phyloP scores from a whole-genome alignment of 1,140 invertebrate genomes.

The Melanaphis sacchari region DNA sequence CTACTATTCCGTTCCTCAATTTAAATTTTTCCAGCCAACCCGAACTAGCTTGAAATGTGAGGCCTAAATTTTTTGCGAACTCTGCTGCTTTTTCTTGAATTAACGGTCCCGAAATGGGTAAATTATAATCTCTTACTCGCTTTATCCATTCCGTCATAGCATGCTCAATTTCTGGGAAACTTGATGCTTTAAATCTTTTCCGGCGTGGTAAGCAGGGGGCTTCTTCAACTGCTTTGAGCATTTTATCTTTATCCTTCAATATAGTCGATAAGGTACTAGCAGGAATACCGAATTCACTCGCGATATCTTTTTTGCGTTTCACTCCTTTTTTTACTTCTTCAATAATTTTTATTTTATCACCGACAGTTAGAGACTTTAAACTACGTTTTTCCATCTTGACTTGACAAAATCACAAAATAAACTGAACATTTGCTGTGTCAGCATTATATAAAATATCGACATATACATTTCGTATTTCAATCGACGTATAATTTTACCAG shows the following conservation, averaged over 20 bases:
- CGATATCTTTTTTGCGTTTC: constrained; percentile 81
- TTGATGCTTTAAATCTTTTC: constrained; percentile 22
- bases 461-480: no score
- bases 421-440: not conserved
- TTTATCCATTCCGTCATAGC: no score
- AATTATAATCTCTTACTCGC: no score
- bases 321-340: constrained; percentile 72
- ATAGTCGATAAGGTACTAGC: constrained; percentile 28
- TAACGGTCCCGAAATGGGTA: constrained; percentile 45
- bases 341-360: constrained; percentile 27
- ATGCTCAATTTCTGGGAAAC: not conserved
- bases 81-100: constrained; percentile 60
- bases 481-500: not conserved
- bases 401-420: constrained; percentile 8
- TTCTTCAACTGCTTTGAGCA: constrained; percentile 23
- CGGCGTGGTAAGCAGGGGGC: not conserved
- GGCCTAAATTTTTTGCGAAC: constrained; percentile 60
- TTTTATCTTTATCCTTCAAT: constrained; percentile 31
- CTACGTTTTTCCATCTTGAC: not conserved
- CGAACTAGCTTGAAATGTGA: constrained; percentile 60
- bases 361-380: not conserved
- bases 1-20: constrained; percentile 60
- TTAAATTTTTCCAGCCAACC: constrained; percentile 64
- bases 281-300: constrained; percentile 62
- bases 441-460: not conserved